These are phyloP conservation scores for Caranx melampygus DNA, from an alignment of 2,113 vertebrate genomes.

Conservation along the genomic window DNA sequence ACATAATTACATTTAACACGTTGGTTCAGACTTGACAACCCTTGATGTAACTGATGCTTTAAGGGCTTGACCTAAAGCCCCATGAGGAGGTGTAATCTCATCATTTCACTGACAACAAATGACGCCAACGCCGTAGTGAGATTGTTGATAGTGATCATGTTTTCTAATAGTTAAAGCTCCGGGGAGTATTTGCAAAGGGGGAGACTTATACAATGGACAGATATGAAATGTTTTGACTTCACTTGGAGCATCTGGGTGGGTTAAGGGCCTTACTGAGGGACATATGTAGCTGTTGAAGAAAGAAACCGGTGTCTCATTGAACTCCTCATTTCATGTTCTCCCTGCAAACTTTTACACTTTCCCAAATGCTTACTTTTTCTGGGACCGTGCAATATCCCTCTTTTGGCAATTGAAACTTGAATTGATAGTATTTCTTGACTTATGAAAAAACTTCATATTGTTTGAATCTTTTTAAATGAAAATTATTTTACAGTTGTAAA, in stretches of 20 bases:
- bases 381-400: neutral
- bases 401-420: neutral
- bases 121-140: neutral
- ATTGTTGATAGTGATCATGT: conserved; percentile 5
- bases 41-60: conserved; percentile 25
- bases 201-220: neutral
- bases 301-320: neutral
- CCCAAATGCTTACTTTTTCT: neutral
- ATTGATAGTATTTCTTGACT: neutral
- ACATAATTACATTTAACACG: conserved; percentile 15
- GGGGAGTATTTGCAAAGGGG: neutral
- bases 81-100: neutral
- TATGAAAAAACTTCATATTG: neutral
- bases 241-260: neutral
- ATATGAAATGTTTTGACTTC: neutral
- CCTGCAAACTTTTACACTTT: neutral
- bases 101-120: conserved; percentile 43
- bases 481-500: conserved; percentile 17
- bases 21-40: conserved; percentile 11
- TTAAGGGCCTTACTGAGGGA: neutral
- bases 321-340: neutral
- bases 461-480: conserved; percentile 1
- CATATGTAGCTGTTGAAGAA: neutral
- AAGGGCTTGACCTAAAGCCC: conserved; percentile 13
- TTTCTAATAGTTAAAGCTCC: neutral